Evolutionary conservation across 2,888 invertebrate species (phyloP), one percentile per base, ranked within the genome.

Genomic region (Lasioglossum morio): DNA sequence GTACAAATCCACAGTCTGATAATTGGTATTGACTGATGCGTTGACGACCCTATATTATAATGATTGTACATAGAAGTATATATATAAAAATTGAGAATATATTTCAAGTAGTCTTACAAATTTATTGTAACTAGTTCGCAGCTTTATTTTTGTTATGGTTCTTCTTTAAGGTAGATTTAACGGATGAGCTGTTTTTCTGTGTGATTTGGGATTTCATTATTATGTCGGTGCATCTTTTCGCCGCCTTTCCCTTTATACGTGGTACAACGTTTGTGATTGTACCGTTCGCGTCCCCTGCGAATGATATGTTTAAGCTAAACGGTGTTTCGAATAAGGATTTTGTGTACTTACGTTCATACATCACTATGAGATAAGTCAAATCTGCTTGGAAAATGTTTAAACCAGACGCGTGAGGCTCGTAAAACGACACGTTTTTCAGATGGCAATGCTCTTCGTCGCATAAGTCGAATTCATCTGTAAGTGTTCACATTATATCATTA

Each of bases 391-490:
- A 90, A 70, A 94, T 81, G 63, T 92, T 88, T 34, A 92, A 90
- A 37, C 94, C 94, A 77, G 89, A 90, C 7, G 86, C 84, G 57
- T 77, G 79, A 30, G 92, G 90, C 16, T 91, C 85, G n/a, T 86
- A 87, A 27, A 89, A 69, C 40, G 88, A 88, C 60, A 94, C 76
- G 72, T 92, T 91, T 72, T 88, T 90, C 79, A 93, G 81, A 34
- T 91, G 88, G 30, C 92, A 93, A 48, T 81, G 88, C 34, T 88
- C 80, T 86, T 94, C 94, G 23, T 94, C 92, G 75, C 92, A 94
- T 57, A 95, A 90, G 87, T 95, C 95, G 77, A 93, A 92, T 74
- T 93, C 93, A 34, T 80, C 94, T 94, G 82, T 63, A 88, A 88
- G 70, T 34, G 34, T n/a, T 40, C 1, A 46, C 10, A 70, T 19